A percentile compares a stretch with the other conserved stretches of the same genome.
phyloP scores from a whole-genome alignment of 2,113 vertebrate species.

The Hippocampus zosterae region DNA sequence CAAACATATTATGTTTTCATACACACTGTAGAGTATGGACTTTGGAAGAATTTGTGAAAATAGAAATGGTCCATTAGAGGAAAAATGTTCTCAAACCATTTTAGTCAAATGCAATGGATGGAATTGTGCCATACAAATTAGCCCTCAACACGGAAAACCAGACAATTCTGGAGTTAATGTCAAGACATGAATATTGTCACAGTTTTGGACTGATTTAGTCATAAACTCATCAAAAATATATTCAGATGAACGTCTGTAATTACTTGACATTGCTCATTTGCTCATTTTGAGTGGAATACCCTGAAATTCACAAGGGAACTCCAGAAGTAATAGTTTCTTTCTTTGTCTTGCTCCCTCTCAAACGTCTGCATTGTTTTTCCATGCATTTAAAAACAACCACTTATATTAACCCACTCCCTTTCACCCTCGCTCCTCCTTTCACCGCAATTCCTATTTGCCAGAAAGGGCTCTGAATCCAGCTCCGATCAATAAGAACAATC shows the following conservation, averaged over 20 bases:
- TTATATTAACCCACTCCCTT: constrained; percentile 30
- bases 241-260: not conserved
- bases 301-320: constrained; percentile 13
- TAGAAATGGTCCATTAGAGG: too few species aligned
- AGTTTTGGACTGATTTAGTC: not conserved
- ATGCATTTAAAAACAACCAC: constrained; percentile 8
- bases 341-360: not conserved
- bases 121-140: not conserved
- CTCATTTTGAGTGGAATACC: constrained; percentile 6
- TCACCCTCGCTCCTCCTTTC: constrained; percentile 19
- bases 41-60: too few species aligned
- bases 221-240: not conserved
- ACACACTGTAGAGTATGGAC: too few species aligned
- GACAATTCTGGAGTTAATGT: not conserved
- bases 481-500: constrained; percentile 62
- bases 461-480: constrained; percentile 42
- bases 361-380: not conserved
- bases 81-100: too few species aligned
- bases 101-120: not conserved
- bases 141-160: not conserved
- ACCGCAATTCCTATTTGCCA: constrained; percentile 28
- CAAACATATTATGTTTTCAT: too few species aligned
- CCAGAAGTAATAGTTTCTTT: constrained; percentile 8
- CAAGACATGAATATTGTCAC: not conserved
- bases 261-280: constrained; percentile 11